phyloP scores from a whole-genome alignment of 2,888 invertebrate species.

The Dynastes maya region DNA sequence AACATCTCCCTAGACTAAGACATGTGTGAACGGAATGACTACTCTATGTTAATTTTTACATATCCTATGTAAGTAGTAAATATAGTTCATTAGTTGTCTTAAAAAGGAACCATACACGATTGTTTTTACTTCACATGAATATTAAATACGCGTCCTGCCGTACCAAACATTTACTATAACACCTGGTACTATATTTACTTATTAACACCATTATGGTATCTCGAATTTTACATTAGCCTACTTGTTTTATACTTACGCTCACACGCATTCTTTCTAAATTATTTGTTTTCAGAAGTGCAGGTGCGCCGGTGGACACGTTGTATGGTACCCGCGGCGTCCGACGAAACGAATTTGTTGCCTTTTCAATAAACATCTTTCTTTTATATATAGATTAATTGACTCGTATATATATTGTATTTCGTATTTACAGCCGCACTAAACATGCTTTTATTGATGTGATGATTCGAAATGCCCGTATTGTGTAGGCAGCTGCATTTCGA shows the following conservation, averaged over 20 bases:
- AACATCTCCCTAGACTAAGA: too few relatives aligned
- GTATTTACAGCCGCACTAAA: slow-evolving; percentile 1
- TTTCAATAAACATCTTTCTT: slow-evolving; percentile 26
- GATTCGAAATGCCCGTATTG: slow-evolving; percentile 8
- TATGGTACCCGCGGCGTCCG: slow-evolving; percentile 5
- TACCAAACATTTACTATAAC: slow-evolving; percentile 30
- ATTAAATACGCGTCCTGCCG: slow-evolving; percentile 13
- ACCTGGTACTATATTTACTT: slow-evolving; percentile 47
- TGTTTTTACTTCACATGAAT: slow-evolving; percentile 44
- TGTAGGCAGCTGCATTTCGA: slow-evolving; percentile 2
- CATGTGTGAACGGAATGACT: too few relatives aligned
- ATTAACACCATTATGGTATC: slow-evolving; percentile 45
- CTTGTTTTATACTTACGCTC: slow-evolving; percentile 34
- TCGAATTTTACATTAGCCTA: slow-evolving; percentile 45
- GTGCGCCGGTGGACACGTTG: background rate
- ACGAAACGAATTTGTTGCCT: slow-evolving; percentile 12
- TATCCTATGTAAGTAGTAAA: background rate
- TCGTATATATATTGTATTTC: background rate
- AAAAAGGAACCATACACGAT: slow-evolving; percentile 17
- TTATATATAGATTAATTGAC: slow-evolving; percentile 31
- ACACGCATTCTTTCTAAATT: slow-evolving; percentile 39
- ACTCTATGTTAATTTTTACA: slow-evolving; percentile 19
- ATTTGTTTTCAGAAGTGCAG: slow-evolving; percentile 41
- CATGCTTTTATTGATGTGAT: slow-evolving; percentile 2
- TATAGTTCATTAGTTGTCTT: slow-evolving; percentile 28